Base-by-base conservation (phyloP, 2,113 vertebrate species). In the Desmodus rotundus region DNA sequence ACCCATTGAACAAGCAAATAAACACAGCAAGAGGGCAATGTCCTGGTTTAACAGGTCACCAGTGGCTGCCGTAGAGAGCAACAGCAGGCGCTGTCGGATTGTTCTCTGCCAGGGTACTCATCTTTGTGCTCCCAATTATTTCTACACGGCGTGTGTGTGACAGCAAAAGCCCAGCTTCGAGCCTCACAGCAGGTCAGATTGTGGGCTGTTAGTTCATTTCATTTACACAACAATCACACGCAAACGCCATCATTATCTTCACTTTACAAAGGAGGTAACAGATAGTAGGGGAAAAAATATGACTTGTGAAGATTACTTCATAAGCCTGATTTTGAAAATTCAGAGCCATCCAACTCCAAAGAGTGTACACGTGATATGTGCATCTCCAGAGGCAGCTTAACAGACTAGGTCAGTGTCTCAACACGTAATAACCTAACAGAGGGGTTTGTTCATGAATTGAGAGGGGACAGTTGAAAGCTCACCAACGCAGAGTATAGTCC, bases 31-130 rank as follows among this genome's bases (percentile, higher is more conserved):
- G 77, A 52, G 36, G 73, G 78, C 65, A 87, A 89, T 47, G 68
- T 52, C 74, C 78, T 76, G 11, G 24, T 72, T 87, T 91, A 96
- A 94, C 54, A 93, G 86, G 78, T 85, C 89, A 89, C 91, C 91
- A 67, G 87, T 54, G 93, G 85, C 97, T 95, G 81, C 83, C 92
- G 95, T n/a, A 43, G 65, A 94, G 63, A 91, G 58, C 91, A 93
- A 33, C 78, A 94, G 14, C 94, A 80, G 86, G 91, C 89, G 85
- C 77, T 91, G 13, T 24, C 89, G 24, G 33, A 74, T 74, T 74
- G 33, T n/a, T 74, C 41, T 95, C 56, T 91, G 89, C 91, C 93
- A 96, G 90, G 85, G 67, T 94, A 83, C 82, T 97, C 68, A 74
- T 94, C 88, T 95, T 67, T 52, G 67, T 52, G 61, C 38, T 36